Conservation (phyloP, 2,888 invertebrate species). For the Flexamia atlantica region DNA sequence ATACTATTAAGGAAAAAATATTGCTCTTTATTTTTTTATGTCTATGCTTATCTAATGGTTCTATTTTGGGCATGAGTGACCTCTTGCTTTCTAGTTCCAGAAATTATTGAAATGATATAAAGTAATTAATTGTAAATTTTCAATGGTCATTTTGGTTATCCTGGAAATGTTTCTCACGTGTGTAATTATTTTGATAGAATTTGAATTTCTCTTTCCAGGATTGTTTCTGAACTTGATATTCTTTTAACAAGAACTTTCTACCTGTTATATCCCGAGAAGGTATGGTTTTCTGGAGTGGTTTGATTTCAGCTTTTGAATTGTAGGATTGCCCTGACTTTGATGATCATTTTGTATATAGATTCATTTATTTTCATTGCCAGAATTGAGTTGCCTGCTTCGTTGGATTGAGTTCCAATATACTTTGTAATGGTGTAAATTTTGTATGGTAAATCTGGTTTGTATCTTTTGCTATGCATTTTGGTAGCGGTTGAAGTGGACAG, state of each 20-base stretch:
- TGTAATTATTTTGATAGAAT: slow-evolving; percentile 8
- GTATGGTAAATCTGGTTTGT: not conserved
- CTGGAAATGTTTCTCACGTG: not conserved
- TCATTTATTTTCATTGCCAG: too few species aligned
- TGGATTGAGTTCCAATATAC: too few species aligned
- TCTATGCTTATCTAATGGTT: too few species aligned
- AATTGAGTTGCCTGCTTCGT: too few species aligned
- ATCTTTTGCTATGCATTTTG: not conserved
- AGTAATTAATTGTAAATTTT: too few species aligned
- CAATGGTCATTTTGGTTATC: not conserved
- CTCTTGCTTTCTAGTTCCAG: too few species aligned
- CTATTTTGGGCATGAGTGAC: too few species aligned
- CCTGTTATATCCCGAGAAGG: slow-evolving; percentile 19
- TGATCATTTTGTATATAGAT: not conserved
- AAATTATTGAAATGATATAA: too few species aligned
- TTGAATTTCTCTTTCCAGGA: slow-evolving; percentile 45
- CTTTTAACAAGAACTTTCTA: not conserved
- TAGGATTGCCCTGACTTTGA: not conserved
- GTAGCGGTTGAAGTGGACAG: not conserved
- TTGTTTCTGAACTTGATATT: slow-evolving; percentile 34
- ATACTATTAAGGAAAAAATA: too few species aligned
- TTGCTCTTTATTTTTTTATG: too few species aligned
- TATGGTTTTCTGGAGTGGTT: slow-evolving; percentile 7
- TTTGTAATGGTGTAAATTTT: too few species aligned
- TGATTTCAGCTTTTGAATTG: slow-evolving; percentile 11